Evolutionary conservation across 2,888 invertebrate genomes (phyloP).

Genomic region (Acronicta leporina): DNA sequence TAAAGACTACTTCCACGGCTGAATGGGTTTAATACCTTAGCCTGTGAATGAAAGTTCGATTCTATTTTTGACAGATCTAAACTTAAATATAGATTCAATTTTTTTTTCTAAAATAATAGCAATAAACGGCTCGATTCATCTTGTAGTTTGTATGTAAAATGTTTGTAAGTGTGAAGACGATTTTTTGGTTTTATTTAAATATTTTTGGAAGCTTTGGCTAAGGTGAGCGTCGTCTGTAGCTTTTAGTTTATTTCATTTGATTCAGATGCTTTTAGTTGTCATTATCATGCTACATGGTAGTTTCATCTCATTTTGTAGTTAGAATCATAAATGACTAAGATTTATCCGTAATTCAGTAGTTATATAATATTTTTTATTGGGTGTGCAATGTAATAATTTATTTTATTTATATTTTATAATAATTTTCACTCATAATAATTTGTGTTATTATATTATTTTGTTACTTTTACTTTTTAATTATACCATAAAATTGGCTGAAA

Average conservation of each 20-base stretch:
- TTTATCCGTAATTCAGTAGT: too few relatives aligned
- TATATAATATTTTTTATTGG: neutral
- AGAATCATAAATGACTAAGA: conserved; percentile 11
- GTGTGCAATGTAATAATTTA: neutral
- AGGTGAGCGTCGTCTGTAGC: conserved; percentile 59
- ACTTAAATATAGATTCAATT: conserved; percentile 28
- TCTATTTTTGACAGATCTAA: conserved; percentile 34
- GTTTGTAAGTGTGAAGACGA: conserved; percentile 60
- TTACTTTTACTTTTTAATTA: neutral
- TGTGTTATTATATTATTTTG: too few relatives aligned
- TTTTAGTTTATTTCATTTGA: conserved; percentile 44
- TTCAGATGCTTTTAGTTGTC: conserved; percentile 39
- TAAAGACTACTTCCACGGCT: conserved; percentile 57
- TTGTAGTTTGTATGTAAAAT: conserved; percentile 58
- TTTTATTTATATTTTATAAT: neutral
- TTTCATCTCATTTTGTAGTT: conserved; percentile 38
- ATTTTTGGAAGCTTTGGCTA: conserved; percentile 66
- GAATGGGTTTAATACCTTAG: conserved; percentile 51
- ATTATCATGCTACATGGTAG: conserved; percentile 31
- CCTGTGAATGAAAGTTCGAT: conserved; percentile 51
- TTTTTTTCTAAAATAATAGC: conserved; percentile 26
- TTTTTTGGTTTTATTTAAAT: conserved; percentile 56
- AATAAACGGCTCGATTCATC: conserved; percentile 34
- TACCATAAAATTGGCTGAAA: conserved; percentile 42
- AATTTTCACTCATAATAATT: conserved; percentile 15